Evolutionary conservation across 2,888 invertebrate genomes (phyloP).

Genomic region (Drosophila limbata): DNA sequence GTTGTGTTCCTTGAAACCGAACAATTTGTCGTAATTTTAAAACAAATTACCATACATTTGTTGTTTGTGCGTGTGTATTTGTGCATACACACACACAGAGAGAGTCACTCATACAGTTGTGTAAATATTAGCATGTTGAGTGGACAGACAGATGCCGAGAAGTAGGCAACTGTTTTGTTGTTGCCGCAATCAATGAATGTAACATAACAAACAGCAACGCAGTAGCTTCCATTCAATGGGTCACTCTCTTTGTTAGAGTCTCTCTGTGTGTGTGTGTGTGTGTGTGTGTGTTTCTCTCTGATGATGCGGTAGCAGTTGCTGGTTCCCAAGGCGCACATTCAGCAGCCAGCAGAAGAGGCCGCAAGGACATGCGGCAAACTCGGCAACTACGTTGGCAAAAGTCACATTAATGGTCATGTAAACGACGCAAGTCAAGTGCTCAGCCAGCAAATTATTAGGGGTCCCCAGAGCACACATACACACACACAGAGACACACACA

Average conservation of each 20-base stretch:
- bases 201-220: conserved; percentile 24
- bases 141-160: conserved; percentile 40
- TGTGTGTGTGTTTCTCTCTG: not conserved
- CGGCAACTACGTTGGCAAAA: conserved; percentile 67
- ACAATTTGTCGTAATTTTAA: conserved; percentile 55
- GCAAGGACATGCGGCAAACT: conserved; percentile 24
- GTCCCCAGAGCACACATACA: conserved; percentile 36
- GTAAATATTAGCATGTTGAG: conserved; percentile 50
- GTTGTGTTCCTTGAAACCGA: not conserved
- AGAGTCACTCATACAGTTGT: conserved; percentile 5
- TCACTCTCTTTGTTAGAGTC: not conserved
- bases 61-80: conserved; percentile 1
- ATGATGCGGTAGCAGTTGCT: conserved; percentile 7
- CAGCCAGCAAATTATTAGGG: conserved; percentile 71
- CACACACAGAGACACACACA: conserved; percentile 3
- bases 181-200: conserved; percentile 52
- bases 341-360: conserved; percentile 14
- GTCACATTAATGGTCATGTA: conserved; percentile 76
- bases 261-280: not conserved
- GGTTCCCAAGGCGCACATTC: conserved; percentile 51
- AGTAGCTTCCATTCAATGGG: conserved; percentile 8
- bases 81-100: conserved; percentile 4
- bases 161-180: conserved; percentile 59
- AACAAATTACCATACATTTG: conserved; percentile 45
- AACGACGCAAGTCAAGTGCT: conserved; percentile 72